These are phyloP conservation scores for Pavo muticus DNA, from an alignment of 2,113 vertebrate species.

Conservation along the genomic window DNA sequence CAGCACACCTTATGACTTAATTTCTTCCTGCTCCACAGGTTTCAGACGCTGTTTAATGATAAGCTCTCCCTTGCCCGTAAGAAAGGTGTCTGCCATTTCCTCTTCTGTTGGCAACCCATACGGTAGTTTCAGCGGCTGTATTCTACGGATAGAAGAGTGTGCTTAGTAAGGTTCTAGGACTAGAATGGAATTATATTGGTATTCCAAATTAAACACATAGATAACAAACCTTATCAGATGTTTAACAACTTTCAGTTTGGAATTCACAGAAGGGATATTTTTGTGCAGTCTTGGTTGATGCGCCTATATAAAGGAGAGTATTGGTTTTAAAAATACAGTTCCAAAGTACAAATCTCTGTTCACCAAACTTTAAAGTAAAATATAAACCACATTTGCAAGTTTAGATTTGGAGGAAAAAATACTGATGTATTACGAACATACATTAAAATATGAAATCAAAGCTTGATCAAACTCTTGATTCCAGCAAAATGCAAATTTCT, in stretches of 20 bases:
- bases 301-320: slow-evolving; percentile 74
- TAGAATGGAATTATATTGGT: neutral
- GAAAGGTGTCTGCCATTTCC: slow-evolving; percentile 83
- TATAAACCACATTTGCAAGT: neutral
- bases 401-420: neutral
- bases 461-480: neutral
- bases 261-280: slow-evolving; percentile 93
- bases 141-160: slow-evolving; percentile 74
- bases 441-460: neutral
- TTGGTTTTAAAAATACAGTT: neutral
- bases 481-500: neutral
- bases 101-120: slow-evolving; percentile 90
- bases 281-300: slow-evolving; percentile 89
- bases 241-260: slow-evolving; percentile 89
- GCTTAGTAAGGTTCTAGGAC: neutral
- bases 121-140: slow-evolving; percentile 91
- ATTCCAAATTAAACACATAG: neutral
- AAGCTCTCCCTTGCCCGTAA: slow-evolving; percentile 90
- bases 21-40: slow-evolving; percentile 75
- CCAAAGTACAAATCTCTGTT: neutral
- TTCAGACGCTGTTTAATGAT: slow-evolving; percentile 80
- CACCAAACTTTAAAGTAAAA: neutral
- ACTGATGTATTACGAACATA: neutral
- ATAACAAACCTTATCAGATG: slow-evolving; percentile 92
- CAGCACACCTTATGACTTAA: slow-evolving; percentile 69